Evolutionary conservation across 2,797 vertebrate genomes (phyloP), one percentile per base, ranked within the genome.

Genomic region (Sparus aurata): DNA sequence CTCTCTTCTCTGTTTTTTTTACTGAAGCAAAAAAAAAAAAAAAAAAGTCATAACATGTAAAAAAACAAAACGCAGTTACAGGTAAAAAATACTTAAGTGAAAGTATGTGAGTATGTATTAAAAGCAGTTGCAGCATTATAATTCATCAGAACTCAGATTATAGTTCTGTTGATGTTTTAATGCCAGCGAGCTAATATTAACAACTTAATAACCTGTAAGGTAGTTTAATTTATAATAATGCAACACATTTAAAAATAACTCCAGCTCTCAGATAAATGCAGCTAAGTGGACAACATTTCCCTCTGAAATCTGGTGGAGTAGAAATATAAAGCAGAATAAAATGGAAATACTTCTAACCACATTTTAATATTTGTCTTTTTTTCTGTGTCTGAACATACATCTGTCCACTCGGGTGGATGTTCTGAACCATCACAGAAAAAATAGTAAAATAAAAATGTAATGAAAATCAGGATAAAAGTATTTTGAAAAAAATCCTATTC

Each of bases 231-330:
- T 57, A 6, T 22, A 64, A 64, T 63, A 64, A 22, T 27, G 3
- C 16, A 69, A 30, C 20, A 69, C 9, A 16, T 53, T 5, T 47
- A 38, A 73, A 73, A 66, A 7, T 62, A 71, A 50, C 46, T 30
- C 57, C 10, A 74, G 38, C 38, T 77, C 22, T 58, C 41, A 22
- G 15, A 69, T 77, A 54, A 79, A 69, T 82, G 55, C 12, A 18
- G 15, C 63, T 20, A 11, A 16, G 30, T 17, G 43, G 73, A 73
- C 10, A 75, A 58, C 13, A 50, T 60, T 69, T 66, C 17, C 43
- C 27, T 79, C 27, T 54, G 45, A 71, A 50, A 46, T 57, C 6
- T 23, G 20, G 17, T 9, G 2, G 12, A 63, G 11, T 22, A 72
- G 30, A 84, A 62, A 12, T 62, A 58, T 8, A 54, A 65, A 77